Conservation (phyloP, 2,888 invertebrate genomes). For the Acronicta leporina region DNA sequence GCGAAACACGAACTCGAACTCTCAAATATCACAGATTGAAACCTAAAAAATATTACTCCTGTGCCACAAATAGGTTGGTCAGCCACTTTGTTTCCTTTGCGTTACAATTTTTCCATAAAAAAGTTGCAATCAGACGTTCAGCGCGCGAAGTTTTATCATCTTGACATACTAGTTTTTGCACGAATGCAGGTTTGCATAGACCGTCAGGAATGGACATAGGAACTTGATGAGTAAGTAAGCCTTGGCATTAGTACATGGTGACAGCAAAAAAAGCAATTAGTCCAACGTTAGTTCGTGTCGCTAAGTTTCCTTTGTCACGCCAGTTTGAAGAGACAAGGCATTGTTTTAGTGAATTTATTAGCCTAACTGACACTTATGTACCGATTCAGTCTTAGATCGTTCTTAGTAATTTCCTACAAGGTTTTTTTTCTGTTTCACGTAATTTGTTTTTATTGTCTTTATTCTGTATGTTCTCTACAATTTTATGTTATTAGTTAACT, state of each 20-base stretch:
- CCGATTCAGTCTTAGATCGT: constrained; percentile 54
- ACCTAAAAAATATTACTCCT: constrained; percentile 57
- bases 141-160: constrained; percentile 72
- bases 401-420: constrained; percentile 50
- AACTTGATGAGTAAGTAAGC: constrained; percentile 86
- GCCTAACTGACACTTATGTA: constrained; percentile 70
- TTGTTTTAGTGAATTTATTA: constrained; percentile 85
- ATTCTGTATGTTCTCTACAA: constrained; percentile 2
- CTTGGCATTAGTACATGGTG: constrained; percentile 82
- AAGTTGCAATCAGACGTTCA: constrained; percentile 67
- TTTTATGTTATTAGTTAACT: constrained; percentile 11
- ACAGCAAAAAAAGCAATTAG: constrained; percentile 86
- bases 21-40: constrained; percentile 50
- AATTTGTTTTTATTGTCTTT: constrained; percentile 32
- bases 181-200: constrained; percentile 80
- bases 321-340: constrained; percentile 75
- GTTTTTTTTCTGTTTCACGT: constrained; percentile 30
- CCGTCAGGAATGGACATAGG: constrained; percentile 83
- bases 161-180: constrained; percentile 79
- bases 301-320: constrained; percentile 86
- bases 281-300: constrained; percentile 74
- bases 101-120: constrained; percentile 53
- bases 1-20: constrained; percentile 80
- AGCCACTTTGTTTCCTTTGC: constrained; percentile 67
- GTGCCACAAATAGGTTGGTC: constrained; percentile 77